A percentile compares a stretch with the other conserved stretches of the same genome.
Evolutionary conservation across 2,113 vertebrate genomes (phyloP).

Genomic region (Semicossyphus pulcher): DNA sequence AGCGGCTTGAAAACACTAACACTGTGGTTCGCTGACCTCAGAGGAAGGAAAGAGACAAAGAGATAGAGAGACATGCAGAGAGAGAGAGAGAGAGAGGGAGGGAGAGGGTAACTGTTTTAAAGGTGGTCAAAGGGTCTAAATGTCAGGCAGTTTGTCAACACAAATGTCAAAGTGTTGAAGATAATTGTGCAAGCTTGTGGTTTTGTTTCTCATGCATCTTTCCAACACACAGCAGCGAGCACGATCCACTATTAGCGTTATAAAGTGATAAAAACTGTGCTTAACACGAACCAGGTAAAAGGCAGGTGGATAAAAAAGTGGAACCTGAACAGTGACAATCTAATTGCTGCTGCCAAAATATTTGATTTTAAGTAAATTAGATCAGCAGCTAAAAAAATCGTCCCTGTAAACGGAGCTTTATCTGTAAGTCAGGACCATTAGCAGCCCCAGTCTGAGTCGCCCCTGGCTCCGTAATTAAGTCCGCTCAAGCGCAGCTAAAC

Average conservation of each 20-base stretch:
- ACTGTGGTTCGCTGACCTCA: constrained; percentile 70
- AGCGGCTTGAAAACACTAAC: constrained; percentile 61
- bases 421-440: constrained; percentile 97
- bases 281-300: constrained; percentile 25
- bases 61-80: constrained; percentile 11
- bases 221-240: background rate
- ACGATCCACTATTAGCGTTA: background rate
- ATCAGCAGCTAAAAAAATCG: constrained; percentile 90
- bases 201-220: constrained; percentile 46
- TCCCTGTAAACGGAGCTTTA: constrained; percentile 94
- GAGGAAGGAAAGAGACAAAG: constrained; percentile 65
- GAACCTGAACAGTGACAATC: constrained; percentile 83
- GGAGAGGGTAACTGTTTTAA: constrained; percentile 39
- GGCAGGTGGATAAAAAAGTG: constrained; percentile 21
- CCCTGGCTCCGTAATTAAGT: constrained; percentile 96
- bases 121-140: constrained; percentile 70
- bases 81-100: constrained; percentile 10
- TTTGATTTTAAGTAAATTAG: constrained; percentile 97
- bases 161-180: constrained; percentile 56
- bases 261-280: background rate
- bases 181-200: constrained; percentile 22
- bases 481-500: constrained; percentile 96
- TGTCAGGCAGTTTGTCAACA: constrained; percentile 67
- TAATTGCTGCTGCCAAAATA: constrained; percentile 94
- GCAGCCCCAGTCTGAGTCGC: constrained; percentile 88